These are phyloP conservation scores for Drosophila pachea DNA, from an alignment of 1,140 invertebrate species.

Conservation along the genomic window DNA sequence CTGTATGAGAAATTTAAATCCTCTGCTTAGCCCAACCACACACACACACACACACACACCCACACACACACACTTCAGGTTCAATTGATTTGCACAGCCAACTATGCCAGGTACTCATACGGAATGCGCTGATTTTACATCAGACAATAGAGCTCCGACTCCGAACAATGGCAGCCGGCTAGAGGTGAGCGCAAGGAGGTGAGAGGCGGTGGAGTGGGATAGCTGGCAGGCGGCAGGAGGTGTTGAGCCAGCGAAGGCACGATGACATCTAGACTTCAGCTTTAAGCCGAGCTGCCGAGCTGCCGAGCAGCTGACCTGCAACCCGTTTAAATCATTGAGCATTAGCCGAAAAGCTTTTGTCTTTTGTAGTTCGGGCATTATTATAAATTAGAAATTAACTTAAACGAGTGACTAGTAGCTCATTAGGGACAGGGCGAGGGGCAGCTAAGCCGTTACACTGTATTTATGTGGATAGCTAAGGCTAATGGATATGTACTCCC, in stretches of 20 bases:
- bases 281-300: conserved; percentile 15
- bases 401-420: not conserved
- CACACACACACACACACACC: not conserved
- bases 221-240: not conserved
- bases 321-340: conserved; percentile 22
- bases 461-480: not conserved
- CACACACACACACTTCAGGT: conserved; percentile 22
- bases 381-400: conserved; percentile 2
- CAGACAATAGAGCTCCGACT: conserved; percentile 55
- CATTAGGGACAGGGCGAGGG: not conserved
- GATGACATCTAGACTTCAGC: conserved; percentile 25
- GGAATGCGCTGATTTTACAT: conserved; percentile 70
- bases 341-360: conserved; percentile 9
- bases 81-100: conserved; percentile 65
- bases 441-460: not conserved
- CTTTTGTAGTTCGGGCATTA: not conserved
- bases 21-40: conserved; percentile 17
- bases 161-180: conserved; percentile 53
- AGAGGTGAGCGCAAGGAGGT: conserved; percentile 8
- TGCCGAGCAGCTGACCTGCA: conserved; percentile 18
- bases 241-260: not conserved
- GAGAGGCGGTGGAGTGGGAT: not conserved
- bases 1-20: conserved; percentile 46
- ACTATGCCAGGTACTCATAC: conserved; percentile 64
- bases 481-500: too few relatives aligned